phyloP scores from a whole-genome alignment of 2,888 invertebrate genomes.

The Melanophora roralis region DNA sequence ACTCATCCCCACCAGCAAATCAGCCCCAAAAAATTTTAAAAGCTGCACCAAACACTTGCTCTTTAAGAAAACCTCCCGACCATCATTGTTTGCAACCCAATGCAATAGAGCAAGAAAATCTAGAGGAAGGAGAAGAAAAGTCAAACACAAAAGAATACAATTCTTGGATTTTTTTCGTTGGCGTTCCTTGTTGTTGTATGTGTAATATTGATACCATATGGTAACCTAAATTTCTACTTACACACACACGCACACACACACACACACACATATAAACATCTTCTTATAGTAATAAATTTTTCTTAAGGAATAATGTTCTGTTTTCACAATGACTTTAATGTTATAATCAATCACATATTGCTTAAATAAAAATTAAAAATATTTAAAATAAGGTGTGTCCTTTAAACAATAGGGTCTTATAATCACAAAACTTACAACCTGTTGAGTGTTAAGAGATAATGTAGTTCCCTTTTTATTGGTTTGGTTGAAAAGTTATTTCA shows the following conservation, averaged over 20 bases:
- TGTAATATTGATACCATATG: constrained; percentile 51
- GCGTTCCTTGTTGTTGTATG: constrained; percentile 43
- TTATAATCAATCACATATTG: too few relatives aligned
- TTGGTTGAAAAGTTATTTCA: neutral
- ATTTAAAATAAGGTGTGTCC: constrained; percentile 14
- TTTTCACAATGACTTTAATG: too few relatives aligned
- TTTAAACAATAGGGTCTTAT: neutral
- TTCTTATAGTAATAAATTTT: neutral
- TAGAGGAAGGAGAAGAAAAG: too few relatives aligned
- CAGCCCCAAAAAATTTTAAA: neutral
- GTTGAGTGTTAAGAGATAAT: too few relatives aligned
- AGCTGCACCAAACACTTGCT: neutral
- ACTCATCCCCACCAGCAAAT: neutral
- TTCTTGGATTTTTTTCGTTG: neutral
- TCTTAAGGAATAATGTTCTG: neutral
- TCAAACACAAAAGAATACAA: neutral
- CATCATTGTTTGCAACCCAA: neutral
- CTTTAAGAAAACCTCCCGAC: neutral
- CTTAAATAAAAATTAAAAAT: neutral
- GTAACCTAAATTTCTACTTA: constrained; percentile 55
- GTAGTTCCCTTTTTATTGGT: neutral
- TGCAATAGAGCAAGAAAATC: neutral
- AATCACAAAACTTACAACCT: too few relatives aligned
- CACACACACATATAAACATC: neutral
- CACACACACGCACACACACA: neutral